phyloP scores from a whole-genome alignment of 1,140 invertebrate genomes.

The Popillia japonica region DNA sequence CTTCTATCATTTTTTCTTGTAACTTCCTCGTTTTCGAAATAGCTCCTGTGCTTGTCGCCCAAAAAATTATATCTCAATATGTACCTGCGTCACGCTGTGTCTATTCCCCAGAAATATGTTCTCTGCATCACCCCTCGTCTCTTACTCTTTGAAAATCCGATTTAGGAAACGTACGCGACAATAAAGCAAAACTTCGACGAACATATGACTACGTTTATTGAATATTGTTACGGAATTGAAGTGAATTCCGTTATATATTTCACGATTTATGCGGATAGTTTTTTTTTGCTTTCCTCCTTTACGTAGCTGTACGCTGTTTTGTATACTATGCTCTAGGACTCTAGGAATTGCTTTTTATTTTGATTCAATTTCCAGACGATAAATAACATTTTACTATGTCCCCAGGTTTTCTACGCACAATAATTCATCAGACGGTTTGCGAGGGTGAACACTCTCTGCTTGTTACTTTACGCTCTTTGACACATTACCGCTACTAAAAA shows the following conservation, averaged over 20 bases:
- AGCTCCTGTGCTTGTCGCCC: too few relatives aligned
- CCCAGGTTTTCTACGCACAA: background rate
- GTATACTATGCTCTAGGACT: background rate
- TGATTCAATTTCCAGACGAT: conserved; percentile 10
- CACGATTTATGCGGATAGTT: background rate
- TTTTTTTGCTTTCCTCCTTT: background rate
- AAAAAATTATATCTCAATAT: too few relatives aligned
- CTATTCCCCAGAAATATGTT: background rate
- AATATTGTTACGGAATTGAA: background rate
- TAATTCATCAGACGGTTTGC: background rate
- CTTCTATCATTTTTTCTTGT: too few relatives aligned
- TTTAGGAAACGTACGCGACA: background rate
- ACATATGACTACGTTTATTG: background rate
- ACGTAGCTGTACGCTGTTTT: background rate
- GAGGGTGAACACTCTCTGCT: background rate
- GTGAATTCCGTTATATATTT: conserved; percentile 3
- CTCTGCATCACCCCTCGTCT: background rate
- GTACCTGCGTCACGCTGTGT: background rate
- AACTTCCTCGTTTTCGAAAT: too few relatives aligned
- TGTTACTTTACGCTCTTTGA: background rate
- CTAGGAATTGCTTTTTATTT: background rate
- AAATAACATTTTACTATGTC: conserved; percentile 7
- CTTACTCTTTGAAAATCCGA: background rate
- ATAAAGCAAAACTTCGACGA: background rate
- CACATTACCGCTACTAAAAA: background rate